Base-by-base conservation (phyloP, 2,797 vertebrate species). In the Melanogrammus aeglefinus region DNA sequence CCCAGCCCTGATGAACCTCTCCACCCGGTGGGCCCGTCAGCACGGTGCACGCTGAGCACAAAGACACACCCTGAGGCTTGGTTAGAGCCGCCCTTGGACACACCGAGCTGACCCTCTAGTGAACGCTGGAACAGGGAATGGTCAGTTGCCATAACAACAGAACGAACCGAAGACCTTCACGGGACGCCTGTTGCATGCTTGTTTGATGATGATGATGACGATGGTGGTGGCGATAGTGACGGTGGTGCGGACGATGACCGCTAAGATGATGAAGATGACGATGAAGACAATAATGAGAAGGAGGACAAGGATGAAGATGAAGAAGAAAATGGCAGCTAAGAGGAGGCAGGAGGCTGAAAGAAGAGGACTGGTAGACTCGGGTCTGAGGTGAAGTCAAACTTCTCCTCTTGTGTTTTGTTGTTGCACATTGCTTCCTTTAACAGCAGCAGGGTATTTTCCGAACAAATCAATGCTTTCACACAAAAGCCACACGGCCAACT, bases 391-490 rank as follows among this genome's bases (percentile, higher is more conserved):
- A 31, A 16, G 69, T 27, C 13, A 9, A 71, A 71, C 27, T 70
- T 10, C 66, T 31, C 69, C 69, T 72, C 29, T 24, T 33, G 84
- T 70, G 81, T 83, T 74, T 85, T 13, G 18, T 76, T 79, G 74
- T 27, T 75, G 80, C 79, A 83, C 2, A 87, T 83, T 83, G 83
- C 81, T 88, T 89, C 88, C 85, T 83, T 87, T 86, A 87, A 88
- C 86, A 90, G 86, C 83, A 63, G 57, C 57, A 24, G 77, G 78
- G 74, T 63, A 21, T 63, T 78, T 86, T 78, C 81, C 88, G 78
- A 79, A 89, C 83, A 88, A 90, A 92, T 92, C 92, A 86, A 91
- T 91, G 86, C 73, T 73, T 88, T 92, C 92, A 93, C 29, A 91
- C 91, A 93, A 93, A 85, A 89, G 85, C 86, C 88, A 82, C 82